Conservation (phyloP, 2,797 vertebrate species). For the Leptodactylus fallax region DNA sequence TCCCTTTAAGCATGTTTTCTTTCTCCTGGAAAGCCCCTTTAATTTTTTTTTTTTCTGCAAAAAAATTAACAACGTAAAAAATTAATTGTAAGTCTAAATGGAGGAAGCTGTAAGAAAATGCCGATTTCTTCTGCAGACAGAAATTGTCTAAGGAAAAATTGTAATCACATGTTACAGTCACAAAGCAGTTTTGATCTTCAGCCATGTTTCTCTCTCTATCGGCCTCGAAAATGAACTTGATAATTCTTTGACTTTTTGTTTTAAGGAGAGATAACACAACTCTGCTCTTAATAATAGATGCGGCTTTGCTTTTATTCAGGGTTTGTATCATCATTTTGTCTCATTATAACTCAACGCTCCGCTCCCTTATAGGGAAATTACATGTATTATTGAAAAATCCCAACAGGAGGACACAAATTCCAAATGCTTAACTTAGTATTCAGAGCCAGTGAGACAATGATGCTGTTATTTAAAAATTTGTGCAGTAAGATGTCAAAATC, state of each 20-base stretch:
- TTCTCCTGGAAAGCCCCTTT: background rate
- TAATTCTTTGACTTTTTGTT: constrained; percentile 48
- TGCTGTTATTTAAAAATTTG: constrained; percentile 27
- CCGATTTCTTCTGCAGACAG: background rate
- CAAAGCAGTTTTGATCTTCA: constrained; percentile 19
- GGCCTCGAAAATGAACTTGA: constrained; percentile 15
- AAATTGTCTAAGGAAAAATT: background rate
- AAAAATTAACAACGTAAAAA: background rate
- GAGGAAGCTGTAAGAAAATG: background rate
- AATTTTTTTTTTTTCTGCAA: background rate
- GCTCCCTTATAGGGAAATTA: constrained; percentile 66
- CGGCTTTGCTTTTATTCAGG: constrained; percentile 62
- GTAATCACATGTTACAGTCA: background rate
- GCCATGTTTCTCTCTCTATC: constrained; percentile 16
- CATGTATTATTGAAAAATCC: constrained; percentile 70
- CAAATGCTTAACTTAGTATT: constrained; percentile 53
- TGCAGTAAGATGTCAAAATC: constrained; percentile 22
- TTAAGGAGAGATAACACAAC: constrained; percentile 61
- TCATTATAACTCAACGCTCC: constrained; percentile 65
- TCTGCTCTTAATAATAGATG: constrained; percentile 64
- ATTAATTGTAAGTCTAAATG: background rate
- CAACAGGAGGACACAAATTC: constrained; percentile 63
- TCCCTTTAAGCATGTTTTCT: no score
- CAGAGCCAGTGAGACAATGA: constrained; percentile 10
- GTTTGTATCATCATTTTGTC: constrained; percentile 63